Percentiles rank a stretch among this genome's conserved stretches.
Evolutionary conservation across 2,113 vertebrate genomes (phyloP).

Genomic region (Ornithorhynchus anatinus): DNA sequence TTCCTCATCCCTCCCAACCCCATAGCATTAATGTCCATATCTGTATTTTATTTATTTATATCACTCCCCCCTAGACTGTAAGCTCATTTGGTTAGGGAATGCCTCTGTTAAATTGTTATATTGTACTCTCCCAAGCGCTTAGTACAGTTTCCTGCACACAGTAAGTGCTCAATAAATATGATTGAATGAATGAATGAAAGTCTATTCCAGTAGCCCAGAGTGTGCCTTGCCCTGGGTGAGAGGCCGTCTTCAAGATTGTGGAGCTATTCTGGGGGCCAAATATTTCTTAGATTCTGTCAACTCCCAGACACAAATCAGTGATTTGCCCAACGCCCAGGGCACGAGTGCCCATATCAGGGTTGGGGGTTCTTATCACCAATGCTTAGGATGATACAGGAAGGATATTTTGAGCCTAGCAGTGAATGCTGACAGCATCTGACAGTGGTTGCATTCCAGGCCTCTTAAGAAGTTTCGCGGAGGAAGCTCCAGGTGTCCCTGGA

Average conservation of each 20-base stretch:
- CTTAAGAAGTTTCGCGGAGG: slow-evolving; percentile 11
- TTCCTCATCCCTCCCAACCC: no score
- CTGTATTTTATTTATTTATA: no score
- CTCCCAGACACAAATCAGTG: not conserved
- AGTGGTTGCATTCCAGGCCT: slow-evolving; percentile 30
- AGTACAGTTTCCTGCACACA: no score
- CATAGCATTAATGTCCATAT: no score
- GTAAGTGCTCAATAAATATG: no score
- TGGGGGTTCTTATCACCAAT: slow-evolving; percentile 37
- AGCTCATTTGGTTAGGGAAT: no score
- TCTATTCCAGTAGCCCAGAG: not conserved
- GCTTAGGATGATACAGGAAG: not conserved
- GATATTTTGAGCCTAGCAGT: slow-evolving; percentile 33
- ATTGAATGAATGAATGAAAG: no score
- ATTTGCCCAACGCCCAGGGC: not conserved
- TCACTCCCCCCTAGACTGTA: no score
- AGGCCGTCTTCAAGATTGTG: not conserved
- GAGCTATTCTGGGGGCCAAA: not conserved
- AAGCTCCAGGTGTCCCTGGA: slow-evolving; percentile 20
- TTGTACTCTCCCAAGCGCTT: no score
- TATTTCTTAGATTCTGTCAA: not conserved
- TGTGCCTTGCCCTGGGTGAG: not conserved
- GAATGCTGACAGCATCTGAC: slow-evolving; percentile 9
- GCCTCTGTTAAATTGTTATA: no score
- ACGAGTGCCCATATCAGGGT: slow-evolving; percentile 28